Conservation (phyloP, 2,113 vertebrate species). For the Neofelis nebulosa region DNA sequence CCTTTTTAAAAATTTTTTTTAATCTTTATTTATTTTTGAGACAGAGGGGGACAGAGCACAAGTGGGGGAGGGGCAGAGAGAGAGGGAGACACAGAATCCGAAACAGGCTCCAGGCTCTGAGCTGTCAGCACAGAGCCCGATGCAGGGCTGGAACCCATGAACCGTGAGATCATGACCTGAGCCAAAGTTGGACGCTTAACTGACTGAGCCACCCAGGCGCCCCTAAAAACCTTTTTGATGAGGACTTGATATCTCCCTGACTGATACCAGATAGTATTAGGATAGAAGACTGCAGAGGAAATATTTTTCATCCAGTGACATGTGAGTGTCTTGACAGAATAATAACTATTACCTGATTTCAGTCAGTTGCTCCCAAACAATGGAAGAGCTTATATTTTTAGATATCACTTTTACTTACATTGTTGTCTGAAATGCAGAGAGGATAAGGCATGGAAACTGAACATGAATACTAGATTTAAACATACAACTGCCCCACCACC, state of each 20-base stretch:
- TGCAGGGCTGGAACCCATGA: too few relatives aligned
- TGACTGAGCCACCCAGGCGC: too few relatives aligned
- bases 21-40: too few relatives aligned
- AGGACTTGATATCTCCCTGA: conserved; percentile 33
- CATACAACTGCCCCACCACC: conserved; percentile 49
- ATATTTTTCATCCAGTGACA: conserved; percentile 68
- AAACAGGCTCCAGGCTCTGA: too few relatives aligned
- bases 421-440: conserved; percentile 66
- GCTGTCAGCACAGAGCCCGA: too few relatives aligned
- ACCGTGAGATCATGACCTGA: too few relatives aligned
- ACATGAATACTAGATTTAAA: conserved; percentile 51
- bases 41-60: too few relatives aligned
- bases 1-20: not conserved
- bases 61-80: too few relatives aligned
- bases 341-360: conserved; percentile 70
- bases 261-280: conserved; percentile 54
- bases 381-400: conserved; percentile 72
- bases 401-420: conserved; percentile 59
- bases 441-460: conserved; percentile 48
- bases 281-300: conserved; percentile 50
- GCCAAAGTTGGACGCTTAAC: too few relatives aligned
- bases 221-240: conserved; percentile 14
- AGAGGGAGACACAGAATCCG: too few relatives aligned
- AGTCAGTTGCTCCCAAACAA: conserved; percentile 74
- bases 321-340: conserved; percentile 75